Evolutionary conservation across 2,797 vertebrate genomes (phyloP), one percentile per base, ranked within the genome.

Genomic region (Hippocampus kuda): DNA sequence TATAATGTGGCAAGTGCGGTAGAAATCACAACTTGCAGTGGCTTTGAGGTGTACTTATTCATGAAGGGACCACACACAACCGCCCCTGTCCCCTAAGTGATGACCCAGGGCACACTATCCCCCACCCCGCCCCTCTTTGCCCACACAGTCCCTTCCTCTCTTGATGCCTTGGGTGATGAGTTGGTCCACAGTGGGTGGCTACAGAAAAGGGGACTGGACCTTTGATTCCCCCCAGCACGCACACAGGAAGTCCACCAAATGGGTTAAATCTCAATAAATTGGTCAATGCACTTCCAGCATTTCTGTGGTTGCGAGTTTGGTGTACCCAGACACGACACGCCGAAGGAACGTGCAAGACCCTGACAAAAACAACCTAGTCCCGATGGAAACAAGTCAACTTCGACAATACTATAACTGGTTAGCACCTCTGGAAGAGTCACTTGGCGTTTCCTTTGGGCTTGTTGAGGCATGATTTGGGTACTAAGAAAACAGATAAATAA

Each of bases 151-250:
- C 70, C 79, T 85, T 86, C 85, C 65, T 53, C 46, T 51, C 9
- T 30, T 82, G 77, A 85, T 84, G 84, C 86, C 85, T 88, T 77
- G 38, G 53, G 44, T 75, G 83, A 83, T 30, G 51, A 76, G 70
- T 67, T 22, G 56, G 41, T 70, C 70, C 77, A 75, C 75, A 64
- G 63, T 79, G 83, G 78, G 87, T 83, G 84, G 81, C 72, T 78
- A 41, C 60, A 42, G 22, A 60, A 41, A 38, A 41, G 38, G 34
- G 34, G 38, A 42, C 53, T n/a, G 53, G 22, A 24, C 8, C 10
- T 24, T n/a, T 63, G 41, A 41, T 0, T 10, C 34, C 34, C 60
- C 34, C 68, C 60, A 34, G 56, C 63, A 68, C 70, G 64, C 30
- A 51, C 65, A 70, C 51, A 73, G 49, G 61, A 65, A 60, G 48